Evolutionary conservation across 1,140 invertebrate genomes (phyloP).

Genomic region (Caenorhabditis elegans): WBcel235 BX284604.4:10088501-10089000

Average conservation of each 20-base stretch:
- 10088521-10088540: neutral
- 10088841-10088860: too few relatives aligned
- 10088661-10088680: neutral
- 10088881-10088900: too few relatives aligned
- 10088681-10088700: neutral
- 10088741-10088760: neutral
- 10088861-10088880: too few relatives aligned
- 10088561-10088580: neutral
- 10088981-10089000: too few relatives aligned
- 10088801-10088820: neutral
- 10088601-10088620: neutral
- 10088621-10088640: neutral
- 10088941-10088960: too few relatives aligned
- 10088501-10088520: slow-evolving; percentile 19
- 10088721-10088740: neutral
- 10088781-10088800: slow-evolving; percentile 4
- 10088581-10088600: neutral
- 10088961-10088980: too few relatives aligned
- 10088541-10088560: neutral
- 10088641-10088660: neutral
- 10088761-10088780: neutral
- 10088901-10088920: too few relatives aligned
- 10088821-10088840: too few relatives aligned
- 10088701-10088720: neutral
- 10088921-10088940: too few relatives aligned